Evolutionary conservation across 2,888 invertebrate species (phyloP).

Genomic region (Drosophila rellima): DNA sequence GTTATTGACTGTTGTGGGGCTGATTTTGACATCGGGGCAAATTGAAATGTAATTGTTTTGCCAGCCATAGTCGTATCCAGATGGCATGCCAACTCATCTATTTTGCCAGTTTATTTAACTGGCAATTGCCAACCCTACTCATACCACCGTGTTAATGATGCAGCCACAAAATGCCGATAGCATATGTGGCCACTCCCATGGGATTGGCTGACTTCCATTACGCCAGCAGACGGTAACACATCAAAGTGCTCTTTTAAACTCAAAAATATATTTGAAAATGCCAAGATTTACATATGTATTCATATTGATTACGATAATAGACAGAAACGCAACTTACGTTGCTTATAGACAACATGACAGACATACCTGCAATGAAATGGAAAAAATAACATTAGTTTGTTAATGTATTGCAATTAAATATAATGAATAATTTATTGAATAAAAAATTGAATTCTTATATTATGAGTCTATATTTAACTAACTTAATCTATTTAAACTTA

Average conservation of each 20-base stretch:
- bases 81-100: constrained; percentile 26
- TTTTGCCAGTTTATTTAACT: constrained; percentile 52
- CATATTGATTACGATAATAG: constrained; percentile 18
- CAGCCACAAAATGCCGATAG: constrained; percentile 79
- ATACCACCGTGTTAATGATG: constrained; percentile 69
- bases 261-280: constrained; percentile 52
- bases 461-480: no score
- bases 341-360: not conserved
- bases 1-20: constrained; percentile 43
- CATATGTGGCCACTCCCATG: constrained; percentile 74
- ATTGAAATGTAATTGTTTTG: constrained; percentile 81
- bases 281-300: constrained; percentile 38
- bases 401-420: no score
- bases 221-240: constrained; percentile 49
- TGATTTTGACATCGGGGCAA: constrained; percentile 73
- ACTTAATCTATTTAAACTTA: no score
- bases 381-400: not conserved
- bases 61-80: constrained; percentile 32
- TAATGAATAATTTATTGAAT: no score
- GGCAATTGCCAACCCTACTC: constrained; percentile 23
- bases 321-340: not conserved
- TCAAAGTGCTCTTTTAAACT: constrained; percentile 65
- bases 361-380: constrained; percentile 37
- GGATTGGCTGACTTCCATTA: constrained; percentile 28
- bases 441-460: no score